Evolutionary conservation across 2,113 vertebrate genomes (phyloP), one percentile per base, ranked within the genome.

Genomic region (Melozone crissalis): DNA sequence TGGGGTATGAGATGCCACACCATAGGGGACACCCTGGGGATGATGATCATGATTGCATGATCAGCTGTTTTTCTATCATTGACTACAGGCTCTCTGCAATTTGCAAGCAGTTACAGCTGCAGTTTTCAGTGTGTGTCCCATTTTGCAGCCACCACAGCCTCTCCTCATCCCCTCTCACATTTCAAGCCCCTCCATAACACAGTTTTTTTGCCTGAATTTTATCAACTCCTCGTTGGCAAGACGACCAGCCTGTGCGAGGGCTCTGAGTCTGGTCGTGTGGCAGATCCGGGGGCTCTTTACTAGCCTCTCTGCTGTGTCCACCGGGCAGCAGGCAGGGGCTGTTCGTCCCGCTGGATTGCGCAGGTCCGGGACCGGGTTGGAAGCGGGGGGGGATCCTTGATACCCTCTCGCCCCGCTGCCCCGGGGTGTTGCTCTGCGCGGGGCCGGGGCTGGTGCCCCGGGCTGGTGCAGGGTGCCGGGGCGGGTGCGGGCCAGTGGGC

Each of bases 161-260:
- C 11, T 5, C 4, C 47, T 44, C 52, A 63, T 19, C 20, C 54
- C 15, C 35, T 41, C 59, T 41, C 82, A 54, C 22, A 35, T 59
- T 74, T 46, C 5, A 1, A 47, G 13, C 47, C 20, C 5, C 19
- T 51, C 35, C 23, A 39, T 22, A 31, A 22, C 0, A 0, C 9
- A 10, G 22, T 0, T 2, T 54, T 87, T 87, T 66, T 16, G 26
- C 47, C 39, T 39, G 54, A 54, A 59, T 31, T 72, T 89, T 63
- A 51, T 37, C 58, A 26, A 1, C 13, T 31, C 27, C 28, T 3
- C 14, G 1, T 2, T 19, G 37, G 18, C 49, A 44, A 15, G 16
- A 24, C 16, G 37, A n/a, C 30, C 41, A 44, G 51, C 21, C 51
- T 35, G 31, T 51, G 75, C 9, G 1, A 31, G n/a, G 31, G 16